Conservation (phyloP, 2,888 invertebrate genomes). For the Koerneria pararmatus region DNA sequence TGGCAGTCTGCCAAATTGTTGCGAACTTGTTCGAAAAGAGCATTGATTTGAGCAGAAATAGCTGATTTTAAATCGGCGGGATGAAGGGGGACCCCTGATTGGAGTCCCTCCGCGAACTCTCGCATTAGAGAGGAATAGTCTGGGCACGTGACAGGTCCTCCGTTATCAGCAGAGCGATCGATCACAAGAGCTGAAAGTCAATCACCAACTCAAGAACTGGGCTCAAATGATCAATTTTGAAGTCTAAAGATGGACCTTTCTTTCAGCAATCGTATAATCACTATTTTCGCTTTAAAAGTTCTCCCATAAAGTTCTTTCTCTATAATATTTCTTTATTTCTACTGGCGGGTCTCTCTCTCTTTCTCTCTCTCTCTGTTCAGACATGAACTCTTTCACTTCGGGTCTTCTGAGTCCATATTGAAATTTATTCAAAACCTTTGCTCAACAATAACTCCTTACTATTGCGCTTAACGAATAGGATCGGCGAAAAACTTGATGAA, state of each 20-base stretch:
- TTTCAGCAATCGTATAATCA: neutral
- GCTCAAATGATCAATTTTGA: neutral
- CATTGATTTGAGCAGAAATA: slow-evolving; percentile 71
- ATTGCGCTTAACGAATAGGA: too few species aligned
- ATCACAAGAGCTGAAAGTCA: slow-evolving; percentile 35
- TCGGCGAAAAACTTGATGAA: too few species aligned
- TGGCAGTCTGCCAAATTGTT: too few species aligned
- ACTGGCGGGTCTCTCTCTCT: too few species aligned
- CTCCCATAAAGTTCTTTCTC: neutral
- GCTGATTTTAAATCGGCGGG: slow-evolving; percentile 87
- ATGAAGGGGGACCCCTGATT: slow-evolving; percentile 67
- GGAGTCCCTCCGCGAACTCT: slow-evolving; percentile 27
- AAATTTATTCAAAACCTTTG: too few species aligned
- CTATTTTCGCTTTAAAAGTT: slow-evolving; percentile 14
- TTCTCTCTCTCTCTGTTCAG: too few species aligned
- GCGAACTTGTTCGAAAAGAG: too few species aligned
- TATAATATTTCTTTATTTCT: too few species aligned
- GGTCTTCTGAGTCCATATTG: too few species aligned
- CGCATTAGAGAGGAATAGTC: neutral
- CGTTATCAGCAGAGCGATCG: slow-evolving; percentile 67
- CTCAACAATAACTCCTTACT: too few species aligned
- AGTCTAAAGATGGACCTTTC: neutral
- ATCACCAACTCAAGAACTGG: neutral
- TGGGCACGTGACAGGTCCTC: slow-evolving; percentile 74
- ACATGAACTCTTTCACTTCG: too few species aligned